A percentile compares a stretch with the other conserved stretches of the same genome.
Conservation (phyloP, 2,113 vertebrate species). For the Rhea americana region DNA sequence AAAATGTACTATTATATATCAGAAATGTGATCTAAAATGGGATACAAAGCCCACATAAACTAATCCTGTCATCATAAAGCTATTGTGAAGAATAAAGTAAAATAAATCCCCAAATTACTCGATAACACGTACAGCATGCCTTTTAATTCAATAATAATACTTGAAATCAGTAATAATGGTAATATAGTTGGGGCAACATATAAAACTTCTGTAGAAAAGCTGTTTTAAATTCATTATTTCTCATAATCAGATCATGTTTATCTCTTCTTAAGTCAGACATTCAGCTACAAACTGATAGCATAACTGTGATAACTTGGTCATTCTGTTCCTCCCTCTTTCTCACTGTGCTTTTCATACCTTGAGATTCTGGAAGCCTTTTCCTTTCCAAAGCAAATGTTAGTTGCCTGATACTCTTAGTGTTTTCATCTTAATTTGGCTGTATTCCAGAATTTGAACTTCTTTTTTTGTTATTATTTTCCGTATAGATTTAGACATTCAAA, state of each 20-base stretch:
- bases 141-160: background rate
- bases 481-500: background rate
- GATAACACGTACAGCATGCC: background rate
- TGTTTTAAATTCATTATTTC: background rate
- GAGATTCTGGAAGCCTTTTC: background rate
- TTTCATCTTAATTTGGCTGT: background rate
- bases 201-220: background rate
- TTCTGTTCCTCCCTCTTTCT: background rate
- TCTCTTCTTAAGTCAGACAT: background rate
- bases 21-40: background rate
- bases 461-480: background rate
- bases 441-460: background rate
- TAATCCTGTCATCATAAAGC: background rate
- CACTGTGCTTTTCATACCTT: background rate
- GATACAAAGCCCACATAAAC: background rate
- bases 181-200: background rate
- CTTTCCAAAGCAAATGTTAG: background rate
- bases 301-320: background rate
- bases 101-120: background rate
- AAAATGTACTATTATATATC: background rate
- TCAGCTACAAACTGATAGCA: background rate
- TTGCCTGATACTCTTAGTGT: no score
- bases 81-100: background rate
- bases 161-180: background rate
- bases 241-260: background rate